Evolutionary conservation across 2,888 invertebrate genomes (phyloP), one percentile per base, ranked within the genome.

Genomic region (Standfussiana lucernea): DNA sequence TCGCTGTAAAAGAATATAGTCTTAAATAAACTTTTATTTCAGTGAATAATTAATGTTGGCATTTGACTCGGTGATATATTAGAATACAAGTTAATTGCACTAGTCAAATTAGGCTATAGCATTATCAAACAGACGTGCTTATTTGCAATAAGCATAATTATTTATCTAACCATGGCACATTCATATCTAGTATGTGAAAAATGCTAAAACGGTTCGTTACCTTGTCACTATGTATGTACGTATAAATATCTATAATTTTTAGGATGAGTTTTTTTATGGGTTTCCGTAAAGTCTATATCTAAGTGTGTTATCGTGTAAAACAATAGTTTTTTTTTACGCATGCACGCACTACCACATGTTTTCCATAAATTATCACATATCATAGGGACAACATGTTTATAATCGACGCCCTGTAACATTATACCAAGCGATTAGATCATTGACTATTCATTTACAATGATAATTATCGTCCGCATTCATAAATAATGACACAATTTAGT

Each of bases 401-500:
- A 79, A 80, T 75, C 47, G 24, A 83, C 66, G 72, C 75, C 50
- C 53, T 67, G 74, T 76, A 71, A 78, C 32, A 73, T 62, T 56
- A 83, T 70, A 82, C 75, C 45, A 69, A 35, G 66, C 32, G 66
- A 82, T 70, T 32, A 53, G 67, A 79, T 77, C 24, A 59, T 72
- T 53, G 56, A 47, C 53, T 53, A 81, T 79, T 61, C 37, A 80
- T 65, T 77, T 75, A 76, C 56, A 71, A 50, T 70, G 67, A 72
- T 76, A 61, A 78, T 66, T 71, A 76, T 37, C 75, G 53, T 75
- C 70, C 75, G 76, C 82, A 78, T 85, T 77, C 75, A 81, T 71
- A 80, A 72, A 89, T 85, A 89, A 85, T 85, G 79, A 80, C 79
- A 84, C 18, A 79, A 73, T 83, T 80, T 75, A 35, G 77, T 83